A percentile compares a stretch with the other conserved stretches of the same genome.
These are phyloP conservation scores for Tragelaphus eurycerus DNA, from an alignment of 2,797 vertebrate genomes.

Conservation along the genomic window DNA sequence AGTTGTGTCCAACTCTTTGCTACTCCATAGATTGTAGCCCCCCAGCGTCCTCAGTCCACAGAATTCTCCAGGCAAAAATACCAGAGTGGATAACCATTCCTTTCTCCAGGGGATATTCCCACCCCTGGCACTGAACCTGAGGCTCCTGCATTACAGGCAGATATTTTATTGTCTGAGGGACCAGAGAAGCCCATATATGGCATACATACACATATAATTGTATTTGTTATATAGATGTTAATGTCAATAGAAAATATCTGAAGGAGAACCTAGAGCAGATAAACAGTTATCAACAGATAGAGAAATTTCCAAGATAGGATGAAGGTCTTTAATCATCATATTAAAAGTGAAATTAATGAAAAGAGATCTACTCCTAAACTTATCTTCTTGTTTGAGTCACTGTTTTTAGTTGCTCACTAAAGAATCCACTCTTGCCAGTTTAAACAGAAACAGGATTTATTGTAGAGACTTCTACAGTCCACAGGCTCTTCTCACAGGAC, in stretches of 20 bases:
- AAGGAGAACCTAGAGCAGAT: background rate
- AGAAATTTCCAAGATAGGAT: background rate
- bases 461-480: background rate
- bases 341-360: constrained; percentile 10
- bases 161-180: background rate
- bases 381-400: background rate
- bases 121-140: background rate
- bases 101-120: background rate
- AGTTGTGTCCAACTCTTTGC: background rate
- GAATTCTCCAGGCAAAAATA: background rate
- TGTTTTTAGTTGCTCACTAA: background rate
- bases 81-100: background rate
- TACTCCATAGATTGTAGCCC: background rate
- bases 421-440: background rate
- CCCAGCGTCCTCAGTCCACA: background rate
- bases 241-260: background rate
- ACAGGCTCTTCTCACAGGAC: background rate
- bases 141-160: background rate
- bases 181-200: background rate
- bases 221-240: background rate
- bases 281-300: background rate
- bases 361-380: background rate
- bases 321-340: background rate
- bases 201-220: background rate
- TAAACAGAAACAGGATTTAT: background rate